phyloP scores from a whole-genome alignment of 2,797 vertebrate genomes.

The Lepus oiostolus region DNA sequence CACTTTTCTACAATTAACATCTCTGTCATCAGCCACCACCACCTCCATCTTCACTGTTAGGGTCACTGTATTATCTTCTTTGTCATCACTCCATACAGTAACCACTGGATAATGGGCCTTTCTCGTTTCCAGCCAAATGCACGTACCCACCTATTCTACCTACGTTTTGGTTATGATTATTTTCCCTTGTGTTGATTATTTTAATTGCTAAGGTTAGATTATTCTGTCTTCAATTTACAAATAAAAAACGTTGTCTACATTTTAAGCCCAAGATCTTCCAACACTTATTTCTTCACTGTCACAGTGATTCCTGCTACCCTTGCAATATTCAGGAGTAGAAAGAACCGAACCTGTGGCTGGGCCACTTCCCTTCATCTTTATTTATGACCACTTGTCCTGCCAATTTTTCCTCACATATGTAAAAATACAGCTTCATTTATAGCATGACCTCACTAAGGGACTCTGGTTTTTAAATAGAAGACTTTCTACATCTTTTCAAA shows the following conservation, averaged over 20 bases:
- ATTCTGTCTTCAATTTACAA: slow-evolving; percentile 22
- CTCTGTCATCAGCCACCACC: background rate
- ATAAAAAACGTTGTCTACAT: slow-evolving; percentile 33
- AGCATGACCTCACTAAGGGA: background rate
- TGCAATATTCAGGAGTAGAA: slow-evolving; percentile 38
- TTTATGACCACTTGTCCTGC: background rate
- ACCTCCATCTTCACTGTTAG: background rate
- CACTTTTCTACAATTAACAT: background rate
- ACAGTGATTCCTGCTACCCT: background rate
- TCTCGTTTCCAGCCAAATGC: slow-evolving; percentile 28
- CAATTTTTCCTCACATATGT: background rate
- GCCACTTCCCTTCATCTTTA: slow-evolving; percentile 28
- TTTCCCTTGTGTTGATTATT: background rate
- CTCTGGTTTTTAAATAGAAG: background rate
- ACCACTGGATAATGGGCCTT: background rate
- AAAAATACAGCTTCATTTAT: background rate
- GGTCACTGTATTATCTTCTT: background rate
- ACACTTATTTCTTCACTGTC: slow-evolving; percentile 29
- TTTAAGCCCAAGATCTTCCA: background rate
- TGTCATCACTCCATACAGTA: background rate
- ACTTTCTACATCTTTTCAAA: background rate
- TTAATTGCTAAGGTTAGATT: slow-evolving; percentile 31
- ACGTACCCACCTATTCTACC: background rate
- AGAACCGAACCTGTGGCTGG: background rate
- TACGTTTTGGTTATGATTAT: background rate